A percentile compares a stretch with the other conserved stretches of the same genome.
These are phyloP conservation scores for Gallinago jamesoni DNA, from an alignment of 2,113 vertebrate genomes.

Conservation along the genomic window DNA sequence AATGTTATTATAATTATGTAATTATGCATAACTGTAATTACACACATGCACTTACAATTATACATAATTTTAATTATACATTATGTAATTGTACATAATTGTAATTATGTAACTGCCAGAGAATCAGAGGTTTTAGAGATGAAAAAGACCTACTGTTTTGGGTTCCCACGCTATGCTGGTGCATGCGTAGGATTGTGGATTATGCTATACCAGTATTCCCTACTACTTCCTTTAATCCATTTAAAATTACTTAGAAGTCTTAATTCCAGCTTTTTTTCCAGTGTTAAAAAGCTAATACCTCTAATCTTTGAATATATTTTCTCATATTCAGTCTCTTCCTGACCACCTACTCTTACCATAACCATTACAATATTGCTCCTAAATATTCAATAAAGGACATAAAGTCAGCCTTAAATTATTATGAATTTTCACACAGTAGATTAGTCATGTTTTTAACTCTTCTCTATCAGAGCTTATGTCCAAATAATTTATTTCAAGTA, in stretches of 20 bases:
- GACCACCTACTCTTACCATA: background rate
- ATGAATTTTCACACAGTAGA: background rate
- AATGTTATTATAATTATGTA: slow-evolving; percentile 68
- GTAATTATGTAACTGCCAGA: slow-evolving; percentile 58
- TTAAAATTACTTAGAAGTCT: background rate
- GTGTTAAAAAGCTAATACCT: background rate
- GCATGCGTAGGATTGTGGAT: background rate
- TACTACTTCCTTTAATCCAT: background rate
- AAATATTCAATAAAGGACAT: background rate
- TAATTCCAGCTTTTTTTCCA: background rate
- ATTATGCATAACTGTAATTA: slow-evolving; percentile 71
- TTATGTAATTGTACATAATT: slow-evolving; percentile 69
- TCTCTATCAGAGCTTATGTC: background rate
- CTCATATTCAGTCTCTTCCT: background rate
- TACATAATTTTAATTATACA: slow-evolving; percentile 68
- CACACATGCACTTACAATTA: slow-evolving; percentile 55
- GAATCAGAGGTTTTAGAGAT: slow-evolving; percentile 47
- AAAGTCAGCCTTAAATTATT: background rate
- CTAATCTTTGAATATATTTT: background rate
- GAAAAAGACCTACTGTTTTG: background rate
- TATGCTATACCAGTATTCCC: background rate
- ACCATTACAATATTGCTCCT: background rate
- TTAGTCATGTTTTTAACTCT: background rate
- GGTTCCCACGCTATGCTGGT: background rate
- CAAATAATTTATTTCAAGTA: background rate